phyloP scores from a whole-genome alignment of 2,113 vertebrate genomes.

The Cervus canadensis region DNA sequence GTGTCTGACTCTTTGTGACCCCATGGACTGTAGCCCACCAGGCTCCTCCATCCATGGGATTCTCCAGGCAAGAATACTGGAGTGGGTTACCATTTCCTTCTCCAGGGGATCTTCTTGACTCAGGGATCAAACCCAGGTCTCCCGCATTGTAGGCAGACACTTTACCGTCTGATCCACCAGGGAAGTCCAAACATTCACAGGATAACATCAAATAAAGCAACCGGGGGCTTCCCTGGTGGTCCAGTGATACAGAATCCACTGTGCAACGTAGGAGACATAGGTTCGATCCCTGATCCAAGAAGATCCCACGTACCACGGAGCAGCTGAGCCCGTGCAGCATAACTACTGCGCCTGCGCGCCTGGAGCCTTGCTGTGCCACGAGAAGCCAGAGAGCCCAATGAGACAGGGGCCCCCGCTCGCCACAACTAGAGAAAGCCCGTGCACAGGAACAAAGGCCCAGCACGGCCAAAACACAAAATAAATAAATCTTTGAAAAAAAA shows the following conservation, averaged over 20 bases:
- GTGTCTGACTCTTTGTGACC: too few species aligned
- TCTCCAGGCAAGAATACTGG: too few species aligned
- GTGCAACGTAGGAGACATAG: neutral
- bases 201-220: neutral
- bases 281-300: neutral
- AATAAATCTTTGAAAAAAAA: neutral
- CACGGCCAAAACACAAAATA: neutral
- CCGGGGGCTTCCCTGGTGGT: neutral
- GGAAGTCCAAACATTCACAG: neutral
- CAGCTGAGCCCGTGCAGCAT: neutral
- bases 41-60: too few species aligned
- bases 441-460: neutral
- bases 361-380: neutral
- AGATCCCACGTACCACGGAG: neutral
- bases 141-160: too few species aligned
- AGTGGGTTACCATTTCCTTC: too few species aligned
- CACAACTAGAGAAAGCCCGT: neutral
- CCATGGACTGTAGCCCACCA: too few species aligned
- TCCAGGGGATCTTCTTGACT: too few species aligned
- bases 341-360: neutral
- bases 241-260: neutral
- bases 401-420: neutral
- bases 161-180: too few species aligned
- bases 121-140: too few species aligned
- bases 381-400: neutral